Evolutionary conservation across 2,888 invertebrate species (phyloP), one percentile per base, ranked within the genome.

Genomic region (Polymixis lichenea): DNA sequence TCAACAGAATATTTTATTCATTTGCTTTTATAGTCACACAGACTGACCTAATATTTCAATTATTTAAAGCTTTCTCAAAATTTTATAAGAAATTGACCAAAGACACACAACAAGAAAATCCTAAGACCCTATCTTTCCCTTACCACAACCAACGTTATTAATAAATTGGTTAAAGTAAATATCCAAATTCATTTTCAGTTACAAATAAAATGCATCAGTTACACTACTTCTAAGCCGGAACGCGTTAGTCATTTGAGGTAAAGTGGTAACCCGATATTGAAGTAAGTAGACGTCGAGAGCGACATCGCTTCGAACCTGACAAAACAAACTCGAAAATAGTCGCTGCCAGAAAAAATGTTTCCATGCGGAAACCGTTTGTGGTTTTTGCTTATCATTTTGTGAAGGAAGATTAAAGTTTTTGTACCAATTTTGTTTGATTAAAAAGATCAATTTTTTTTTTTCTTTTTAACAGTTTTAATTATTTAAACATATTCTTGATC

Each of bases 251-350:
- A 85, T 78, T 67, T 71, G 85, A 87, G 84, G 84, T 83, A 84
- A 90, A 92, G 92, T 92, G 92, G 96, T 94, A 96, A 96, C 88
- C 73, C 79, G 94, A 96, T 95, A 95, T 92, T 89, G 87, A 90
- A 93, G 94, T 91, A 92, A 94, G 94, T 92, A 91, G 91, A 91
- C 91, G 91, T 92, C 91, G 88, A 89, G 87, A 89, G 87, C 82
- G 91, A 90, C 92, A 90, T 90, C 84, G 78, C 87, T 86, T 85
- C 83, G 89, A 93, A 92, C 92, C 95, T 96, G 95, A 95, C 93
- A 96, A 95, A 96, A 96, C 95, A 96, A 95, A 95, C 94, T 95
- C 87, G 86, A 89, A 91, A 91, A 91, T 90, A 89, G 91, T 89
- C 78, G 82, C 80, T 78, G 84, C 77, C 82, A 89, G 88, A 92